Base-by-base conservation (phyloP, 2,113 vertebrate species). In the Maccullochella peelii region DNA sequence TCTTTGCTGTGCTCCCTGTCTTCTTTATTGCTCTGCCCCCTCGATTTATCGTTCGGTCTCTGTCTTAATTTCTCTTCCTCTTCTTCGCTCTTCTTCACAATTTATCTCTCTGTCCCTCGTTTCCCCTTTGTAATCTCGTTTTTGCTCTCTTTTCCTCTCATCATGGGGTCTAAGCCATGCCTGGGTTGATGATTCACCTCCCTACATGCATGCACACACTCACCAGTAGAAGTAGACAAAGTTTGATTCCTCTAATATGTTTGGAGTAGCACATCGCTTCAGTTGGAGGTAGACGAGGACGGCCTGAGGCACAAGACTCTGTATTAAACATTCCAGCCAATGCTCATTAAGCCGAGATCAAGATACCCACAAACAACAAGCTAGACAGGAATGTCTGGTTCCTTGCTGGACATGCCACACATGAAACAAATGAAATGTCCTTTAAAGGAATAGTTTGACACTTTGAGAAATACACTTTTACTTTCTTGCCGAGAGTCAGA, bases 321-420 rank as follows among this genome's bases (percentile, higher is more conserved):
- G 54, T 78, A 89, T 88, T 73, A 86, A 88, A 87, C 88, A 73
- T 89, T 88, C 84, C 83, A 80, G 40, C 12, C 75, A 80, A 80
- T 25, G 59, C 71, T 91, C 82, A 86, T 90, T 93, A 89, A 77
- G 80, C 71, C 7, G 0, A 82, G 75, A 89, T 87, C 80, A 84
- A 49, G 79, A 72, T 78, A 89, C 77, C 44, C 84, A 84, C 6
- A 9, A 83, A 77, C 49, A 86, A 3, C 27, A 25, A 86, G 52
- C 59, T 12, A 86, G 68, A 82, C 76, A 75, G 84, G 93, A 91
- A 92, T 86, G 61, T 85, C 86, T 89, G 87, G 67, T 52, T 86
- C 18, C 65, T 44, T 68, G 7, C 12, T 33, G 57, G n/a, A 38
- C 18, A 83, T 71, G 38, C 72, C 57, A 71, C 49, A 59, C 69